These are phyloP conservation scores for Geotrupes spiniger DNA, from an alignment of 2,888 invertebrate species.

Conservation along the genomic window DNA sequence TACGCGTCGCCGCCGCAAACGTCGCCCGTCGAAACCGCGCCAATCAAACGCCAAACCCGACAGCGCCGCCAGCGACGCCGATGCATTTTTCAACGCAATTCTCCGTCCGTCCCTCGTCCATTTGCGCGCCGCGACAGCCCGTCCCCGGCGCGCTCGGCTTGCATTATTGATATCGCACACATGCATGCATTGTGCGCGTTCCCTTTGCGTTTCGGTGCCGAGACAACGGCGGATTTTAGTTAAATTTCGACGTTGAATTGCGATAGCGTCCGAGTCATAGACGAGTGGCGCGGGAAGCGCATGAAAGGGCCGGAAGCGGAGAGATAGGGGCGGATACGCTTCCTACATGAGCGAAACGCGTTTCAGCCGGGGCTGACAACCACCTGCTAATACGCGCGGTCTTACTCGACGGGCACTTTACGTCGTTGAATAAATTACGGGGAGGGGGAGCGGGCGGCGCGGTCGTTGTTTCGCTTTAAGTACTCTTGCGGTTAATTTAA, in stretches of 20 bases:
- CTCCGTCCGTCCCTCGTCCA: background rate
- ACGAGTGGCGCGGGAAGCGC: constrained; percentile 23
- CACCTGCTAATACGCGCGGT: constrained; percentile 2
- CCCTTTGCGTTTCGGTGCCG: too few species aligned
- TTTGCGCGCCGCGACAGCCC: background rate
- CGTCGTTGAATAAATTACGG: constrained; percentile 1
- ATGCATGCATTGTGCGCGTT: too few species aligned
- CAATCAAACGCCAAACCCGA: too few species aligned
- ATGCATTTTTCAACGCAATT: background rate
- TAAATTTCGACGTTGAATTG: constrained; percentile 5
- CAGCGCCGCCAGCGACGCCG: too few species aligned
- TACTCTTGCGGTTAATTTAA: too few species aligned
- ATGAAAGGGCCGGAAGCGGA: constrained; percentile 29
- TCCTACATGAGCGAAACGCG: constrained; percentile 8
- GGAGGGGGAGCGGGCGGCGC: background rate
- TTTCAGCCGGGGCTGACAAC: constrained; percentile 7
- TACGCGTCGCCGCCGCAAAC: too few species aligned
- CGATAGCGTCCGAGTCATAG: constrained; percentile 23
- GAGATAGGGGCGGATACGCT: constrained; percentile 29
- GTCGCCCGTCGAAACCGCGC: too few species aligned
- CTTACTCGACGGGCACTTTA: background rate
- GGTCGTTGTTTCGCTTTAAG: background rate
- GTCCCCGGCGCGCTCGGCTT: background rate
- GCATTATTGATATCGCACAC: too few species aligned
- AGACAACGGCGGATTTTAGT: background rate